phyloP scores from a whole-genome alignment of 2,113 vertebrate genomes.

The Cochlearius cochlearius region DNA sequence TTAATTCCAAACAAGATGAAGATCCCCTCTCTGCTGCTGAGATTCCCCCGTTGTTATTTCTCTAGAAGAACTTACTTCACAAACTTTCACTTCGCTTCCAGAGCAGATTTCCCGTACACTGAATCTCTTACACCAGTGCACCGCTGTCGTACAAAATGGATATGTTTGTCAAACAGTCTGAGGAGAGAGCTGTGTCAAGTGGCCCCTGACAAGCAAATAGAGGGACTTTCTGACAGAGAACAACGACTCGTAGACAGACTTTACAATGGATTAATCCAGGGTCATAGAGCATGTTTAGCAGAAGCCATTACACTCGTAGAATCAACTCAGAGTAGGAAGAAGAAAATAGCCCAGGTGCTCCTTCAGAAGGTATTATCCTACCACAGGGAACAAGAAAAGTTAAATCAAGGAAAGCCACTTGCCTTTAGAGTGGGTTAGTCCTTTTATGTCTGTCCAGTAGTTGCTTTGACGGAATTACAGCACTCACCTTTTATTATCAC shows the following conservation, averaged over 20 bases:
- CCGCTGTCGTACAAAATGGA: background rate
- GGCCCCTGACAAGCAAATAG: conserved; percentile 50
- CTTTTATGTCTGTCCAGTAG: conserved; percentile 35
- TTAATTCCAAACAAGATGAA: conserved; percentile 59
- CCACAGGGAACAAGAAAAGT: conserved; percentile 82
- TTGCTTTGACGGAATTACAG: background rate
- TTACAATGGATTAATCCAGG: conserved; percentile 82
- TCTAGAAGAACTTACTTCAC: background rate
- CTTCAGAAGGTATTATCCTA: conserved; percentile 89
- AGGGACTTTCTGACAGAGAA: conserved; percentile 80
- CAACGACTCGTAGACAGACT: conserved; percentile 82
- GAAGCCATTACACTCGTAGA: conserved; percentile 95
- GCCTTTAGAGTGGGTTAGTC: conserved; percentile 96
- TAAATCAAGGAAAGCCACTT: conserved; percentile 84
- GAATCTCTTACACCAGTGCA: background rate
- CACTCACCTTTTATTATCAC: background rate
- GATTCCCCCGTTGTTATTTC: background rate
- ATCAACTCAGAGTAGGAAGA: conserved; percentile 89
- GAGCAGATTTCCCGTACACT: background rate
- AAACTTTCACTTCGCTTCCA: background rate
- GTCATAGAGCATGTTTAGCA: conserved; percentile 88
- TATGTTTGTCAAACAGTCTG: background rate
- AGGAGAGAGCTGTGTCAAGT: conserved; percentile 64
- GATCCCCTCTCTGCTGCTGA: conserved; percentile 27
- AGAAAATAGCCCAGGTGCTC: conserved; percentile 89